These are phyloP conservation scores for Astropecten irregularis DNA, from an alignment of 53 echinoderm and acorn worm species.

Conservation along the genomic window DNA sequence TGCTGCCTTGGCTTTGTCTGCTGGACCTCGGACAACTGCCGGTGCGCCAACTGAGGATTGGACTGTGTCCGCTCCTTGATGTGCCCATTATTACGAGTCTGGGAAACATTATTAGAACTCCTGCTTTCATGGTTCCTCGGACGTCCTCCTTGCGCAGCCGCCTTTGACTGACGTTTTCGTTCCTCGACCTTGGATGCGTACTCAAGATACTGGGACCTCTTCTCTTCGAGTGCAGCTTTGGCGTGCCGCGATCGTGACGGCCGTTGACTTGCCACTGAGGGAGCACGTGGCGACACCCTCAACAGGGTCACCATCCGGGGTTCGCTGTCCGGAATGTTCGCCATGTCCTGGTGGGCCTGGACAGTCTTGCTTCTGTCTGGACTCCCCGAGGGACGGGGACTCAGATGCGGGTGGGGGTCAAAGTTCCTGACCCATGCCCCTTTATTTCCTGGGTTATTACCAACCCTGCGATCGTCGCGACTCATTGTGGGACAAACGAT, in stretches of 20 bases:
- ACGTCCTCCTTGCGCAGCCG: background rate
- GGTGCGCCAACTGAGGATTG: constrained; percentile 15
- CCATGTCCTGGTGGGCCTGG: background rate
- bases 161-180: background rate
- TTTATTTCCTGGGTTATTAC: too few relatives aligned
- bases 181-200: constrained; percentile 26
- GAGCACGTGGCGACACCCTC: constrained; percentile 5
- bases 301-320: constrained; percentile 40
- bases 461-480: too few relatives aligned
- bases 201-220: constrained; percentile 34
- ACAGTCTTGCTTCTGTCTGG: background rate
- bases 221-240: constrained; percentile 4
- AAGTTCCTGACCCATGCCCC: background rate
- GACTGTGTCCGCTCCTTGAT: background rate
- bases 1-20: background rate
- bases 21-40: background rate
- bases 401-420: too few relatives aligned
- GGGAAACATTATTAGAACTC: background rate
- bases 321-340: constrained; percentile 18
- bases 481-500: too few relatives aligned
- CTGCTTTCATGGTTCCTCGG: background rate
- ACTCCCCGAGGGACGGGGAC: background rate
- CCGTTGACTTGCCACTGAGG: constrained; percentile 2
- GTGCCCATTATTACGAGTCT: background rate
- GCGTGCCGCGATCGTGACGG: background rate